Evolutionary conservation across 2,888 invertebrate genomes (phyloP).

Genomic region (Epirrita christyi): DNA sequence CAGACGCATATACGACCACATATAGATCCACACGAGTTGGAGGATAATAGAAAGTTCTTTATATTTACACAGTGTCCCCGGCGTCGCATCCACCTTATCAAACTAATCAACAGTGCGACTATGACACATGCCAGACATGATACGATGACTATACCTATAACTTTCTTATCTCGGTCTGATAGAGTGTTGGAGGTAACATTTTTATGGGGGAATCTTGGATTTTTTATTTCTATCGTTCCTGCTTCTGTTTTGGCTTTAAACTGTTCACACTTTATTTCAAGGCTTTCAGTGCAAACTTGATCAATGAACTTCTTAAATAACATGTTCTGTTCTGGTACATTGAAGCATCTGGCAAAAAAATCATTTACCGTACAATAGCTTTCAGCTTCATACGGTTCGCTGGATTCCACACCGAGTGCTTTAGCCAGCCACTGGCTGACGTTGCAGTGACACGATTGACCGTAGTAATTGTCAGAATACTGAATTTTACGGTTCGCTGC

Average conservation of each 20-base stretch:
- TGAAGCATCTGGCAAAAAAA: conserved; percentile 86
- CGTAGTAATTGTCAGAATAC: conserved; percentile 86
- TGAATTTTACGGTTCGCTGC: conserved; percentile 71
- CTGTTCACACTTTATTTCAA: conserved; percentile 84
- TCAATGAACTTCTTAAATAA: conserved; percentile 86
- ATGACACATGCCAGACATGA: conserved; percentile 79
- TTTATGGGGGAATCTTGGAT: conserved; percentile 77
- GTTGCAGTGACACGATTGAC: conserved; percentile 86
- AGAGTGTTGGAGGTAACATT: conserved; percentile 50
- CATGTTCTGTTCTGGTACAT: conserved; percentile 86
- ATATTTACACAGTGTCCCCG: conserved; percentile 81
- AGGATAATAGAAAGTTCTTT: conserved; percentile 70
- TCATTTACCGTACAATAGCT: conserved; percentile 87
- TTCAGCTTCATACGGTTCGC: conserved; percentile 72
- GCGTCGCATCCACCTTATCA: conserved; percentile 84
- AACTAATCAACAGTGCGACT: conserved; percentile 81
- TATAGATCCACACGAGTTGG: conserved; percentile 65
- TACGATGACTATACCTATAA: conserved; percentile 80
- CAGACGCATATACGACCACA: conserved; percentile 71
- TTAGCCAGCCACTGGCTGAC: conserved; percentile 84
- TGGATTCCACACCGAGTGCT: conserved; percentile 67
- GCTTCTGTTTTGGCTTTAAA: conserved; percentile 67
- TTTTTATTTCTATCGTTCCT: conserved; percentile 64
- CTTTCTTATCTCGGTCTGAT: conserved; percentile 68
- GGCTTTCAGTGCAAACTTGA: conserved; percentile 81